These are phyloP conservation scores for Cuniculus paca DNA, from an alignment of 2,797 vertebrate species.

Conservation along the genomic window DNA sequence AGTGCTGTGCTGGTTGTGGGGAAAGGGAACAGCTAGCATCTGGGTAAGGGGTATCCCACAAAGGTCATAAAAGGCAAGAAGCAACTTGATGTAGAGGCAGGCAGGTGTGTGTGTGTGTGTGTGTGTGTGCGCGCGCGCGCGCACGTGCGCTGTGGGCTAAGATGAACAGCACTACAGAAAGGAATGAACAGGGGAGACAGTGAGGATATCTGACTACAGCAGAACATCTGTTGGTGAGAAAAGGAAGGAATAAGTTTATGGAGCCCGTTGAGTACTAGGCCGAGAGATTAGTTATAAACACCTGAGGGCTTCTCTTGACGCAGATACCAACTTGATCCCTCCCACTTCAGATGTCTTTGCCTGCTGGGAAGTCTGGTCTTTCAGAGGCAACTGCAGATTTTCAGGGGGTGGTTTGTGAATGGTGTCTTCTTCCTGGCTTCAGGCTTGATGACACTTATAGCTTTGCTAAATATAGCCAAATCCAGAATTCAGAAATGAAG, in stretches of 20 bases:
- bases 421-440: slow-evolving; percentile 80
- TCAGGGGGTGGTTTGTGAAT: slow-evolving; percentile 84
- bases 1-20: background rate
- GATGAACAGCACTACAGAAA: background rate
- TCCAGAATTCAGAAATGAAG: slow-evolving; percentile 77
- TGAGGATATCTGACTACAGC: slow-evolving; percentile 4
- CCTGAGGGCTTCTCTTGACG: slow-evolving; percentile 59
- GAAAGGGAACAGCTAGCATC: background rate
- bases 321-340: slow-evolving; percentile 57
- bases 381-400: slow-evolving; percentile 81
- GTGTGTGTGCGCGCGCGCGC: background rate
- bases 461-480: slow-evolving; percentile 81
- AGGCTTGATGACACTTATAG: slow-evolving; percentile 76
- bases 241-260: slow-evolving; percentile 36
- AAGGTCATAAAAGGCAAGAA: slow-evolving; percentile 31
- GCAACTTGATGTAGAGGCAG: slow-evolving; percentile 30
- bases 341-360: slow-evolving; percentile 75
- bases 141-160: background rate
- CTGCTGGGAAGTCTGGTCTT: slow-evolving; percentile 76
- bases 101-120: no score
- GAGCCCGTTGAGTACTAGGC: background rate
- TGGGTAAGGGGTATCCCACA: background rate
- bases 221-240: slow-evolving; percentile 20
- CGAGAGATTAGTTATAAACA: slow-evolving; percentile 38
- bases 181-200: background rate